phyloP scores from a whole-genome alignment of 1,140 invertebrate species.

The Limonius californicus region DNA sequence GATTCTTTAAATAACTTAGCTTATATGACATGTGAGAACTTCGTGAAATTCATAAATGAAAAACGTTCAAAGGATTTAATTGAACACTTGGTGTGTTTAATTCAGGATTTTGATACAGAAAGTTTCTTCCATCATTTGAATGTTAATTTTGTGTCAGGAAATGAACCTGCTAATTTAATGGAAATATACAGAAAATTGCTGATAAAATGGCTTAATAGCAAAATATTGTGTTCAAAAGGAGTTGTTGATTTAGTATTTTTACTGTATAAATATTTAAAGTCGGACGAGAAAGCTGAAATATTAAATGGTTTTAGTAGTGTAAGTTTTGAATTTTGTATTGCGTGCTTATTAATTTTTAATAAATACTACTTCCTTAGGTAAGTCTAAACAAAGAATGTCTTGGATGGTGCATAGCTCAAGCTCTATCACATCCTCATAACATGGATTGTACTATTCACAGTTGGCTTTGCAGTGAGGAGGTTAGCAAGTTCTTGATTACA shows the following conservation, averaged over 20 bases:
- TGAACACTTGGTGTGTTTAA: slow-evolving; percentile 46
- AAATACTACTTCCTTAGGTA: too few relatives aligned
- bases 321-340: slow-evolving; percentile 27
- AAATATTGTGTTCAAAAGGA: slow-evolving; percentile 46
- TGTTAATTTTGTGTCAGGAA: slow-evolving; percentile 39
- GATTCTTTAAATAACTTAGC: slow-evolving; percentile 51
- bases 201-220: slow-evolving; percentile 48
- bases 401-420: slow-evolving; percentile 48
- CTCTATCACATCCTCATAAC: slow-evolving; percentile 50
- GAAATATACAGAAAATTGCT: slow-evolving; percentile 52
- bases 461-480: slow-evolving; percentile 50
- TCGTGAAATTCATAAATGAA: slow-evolving; percentile 49
- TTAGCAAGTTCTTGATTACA: slow-evolving; percentile 45
- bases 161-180: slow-evolving; percentile 41
- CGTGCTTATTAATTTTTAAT: too few relatives aligned
- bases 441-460: slow-evolving; percentile 49
- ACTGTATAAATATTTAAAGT: slow-evolving; percentile 51
- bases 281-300: slow-evolving; percentile 50
- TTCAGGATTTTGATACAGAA: slow-evolving; percentile 48
- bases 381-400: slow-evolving; percentile 33
- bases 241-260: slow-evolving; percentile 58
- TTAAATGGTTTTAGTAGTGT: slow-evolving; percentile 53
- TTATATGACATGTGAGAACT: slow-evolving; percentile 50
- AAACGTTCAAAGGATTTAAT: slow-evolving; percentile 43
- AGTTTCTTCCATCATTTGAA: slow-evolving; percentile 44